Base-by-base conservation (phyloP, 1,140 invertebrate species). In the Drosophila murphyi region DNA sequence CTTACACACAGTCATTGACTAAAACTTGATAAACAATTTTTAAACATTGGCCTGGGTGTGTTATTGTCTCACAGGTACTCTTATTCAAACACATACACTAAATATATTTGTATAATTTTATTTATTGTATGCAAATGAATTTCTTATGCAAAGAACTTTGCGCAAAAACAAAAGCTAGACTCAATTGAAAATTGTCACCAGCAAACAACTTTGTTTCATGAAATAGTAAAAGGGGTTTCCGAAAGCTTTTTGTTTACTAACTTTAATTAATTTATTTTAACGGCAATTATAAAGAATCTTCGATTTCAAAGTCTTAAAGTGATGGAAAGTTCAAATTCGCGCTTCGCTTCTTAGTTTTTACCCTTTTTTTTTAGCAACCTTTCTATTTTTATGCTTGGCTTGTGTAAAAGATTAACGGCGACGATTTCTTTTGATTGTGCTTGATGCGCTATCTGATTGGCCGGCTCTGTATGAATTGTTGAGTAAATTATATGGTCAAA, bases 401-500 rank as follows among this genome's bases (percentile, higher is more conserved):
- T 70, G 35, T 77, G 61, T 47, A 39, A 29, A 68, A 82, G 72
- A 82, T 83, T 79, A 82, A 82, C 83, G 80, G 83, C 79, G 80
- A 76, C 48, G 65, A 62, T 32, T 59, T 39, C 32, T 3, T 67
- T 59, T 41, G 35, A 47, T 50, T 20, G 41, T 31, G 43, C 43
- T 68, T 62, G 51, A 12, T 45, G 50, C n/a, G 37, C 8, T 28
- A 6, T 20, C 31, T 47, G 41, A 72, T 77, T 59, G 10, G 31
- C 34, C 35, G 39, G 60, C 29, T 34, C 41, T 41, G 10, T 47
- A 28, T 48, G 54, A 86, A 82, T 86, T 79, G 82, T 86, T 78
- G 76, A 82, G 54, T 82, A 82, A 87, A 86, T 86, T 79, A 86
- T 86, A 86, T 51, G 62, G 64, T 41, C n/a, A 43, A 52, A 20